phyloP scores from a whole-genome alignment of 2,797 vertebrate species.

The Onychomys arenicola region DNA sequence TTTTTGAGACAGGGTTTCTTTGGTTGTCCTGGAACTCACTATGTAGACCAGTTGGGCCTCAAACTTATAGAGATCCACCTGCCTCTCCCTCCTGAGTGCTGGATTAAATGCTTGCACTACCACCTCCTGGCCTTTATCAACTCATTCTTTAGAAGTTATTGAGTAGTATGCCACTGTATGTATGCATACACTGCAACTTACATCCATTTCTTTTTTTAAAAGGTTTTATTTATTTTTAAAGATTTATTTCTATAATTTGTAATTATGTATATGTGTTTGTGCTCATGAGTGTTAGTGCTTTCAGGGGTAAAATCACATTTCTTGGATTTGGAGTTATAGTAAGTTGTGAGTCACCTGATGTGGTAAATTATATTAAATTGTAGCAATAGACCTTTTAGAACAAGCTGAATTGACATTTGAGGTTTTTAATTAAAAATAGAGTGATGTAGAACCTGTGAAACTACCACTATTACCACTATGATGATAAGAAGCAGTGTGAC shows the following conservation, averaged over 20 bases:
- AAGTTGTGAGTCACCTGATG: neutral
- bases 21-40: neutral
- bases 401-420: conserved; percentile 33
- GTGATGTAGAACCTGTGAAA: conserved; percentile 21
- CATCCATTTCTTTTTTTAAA: neutral
- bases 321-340: neutral
- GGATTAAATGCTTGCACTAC: neutral
- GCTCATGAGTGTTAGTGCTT: neutral
- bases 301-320: neutral
- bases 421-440: neutral
- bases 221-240: neutral
- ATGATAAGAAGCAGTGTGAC: neutral
- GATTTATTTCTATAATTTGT: neutral
- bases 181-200: neutral
- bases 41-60: neutral
- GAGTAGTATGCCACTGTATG: neutral
- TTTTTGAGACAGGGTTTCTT: neutral
- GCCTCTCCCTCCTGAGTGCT: neutral
- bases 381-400: conserved; percentile 25
- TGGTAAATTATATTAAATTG: neutral
- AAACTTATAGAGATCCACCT: too few relatives aligned
- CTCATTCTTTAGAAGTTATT: neutral
- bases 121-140: neutral
- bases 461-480: neutral
- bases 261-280: neutral